Percentiles rank a stretch among this genome's conserved stretches.
phyloP scores from a whole-genome alignment of 2,888 invertebrate genomes.

The Uloborus plumipes region DNA sequence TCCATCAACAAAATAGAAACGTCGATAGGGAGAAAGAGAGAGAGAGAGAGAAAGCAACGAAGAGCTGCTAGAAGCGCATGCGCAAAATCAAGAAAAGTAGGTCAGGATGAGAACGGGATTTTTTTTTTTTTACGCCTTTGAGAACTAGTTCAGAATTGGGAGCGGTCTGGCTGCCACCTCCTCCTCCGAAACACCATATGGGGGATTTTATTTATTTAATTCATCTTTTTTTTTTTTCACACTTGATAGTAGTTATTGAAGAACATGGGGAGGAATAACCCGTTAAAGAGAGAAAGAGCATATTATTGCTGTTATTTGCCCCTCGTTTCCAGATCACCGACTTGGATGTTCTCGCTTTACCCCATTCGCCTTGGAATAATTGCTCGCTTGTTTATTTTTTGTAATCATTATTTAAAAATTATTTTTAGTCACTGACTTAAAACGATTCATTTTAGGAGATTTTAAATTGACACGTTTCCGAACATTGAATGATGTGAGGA shows the following conservation, averaged over 20 bases:
- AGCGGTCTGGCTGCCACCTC: not conserved
- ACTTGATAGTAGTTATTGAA: not conserved
- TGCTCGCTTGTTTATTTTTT: not conserved
- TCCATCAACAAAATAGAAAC: slow-evolving; percentile 1
- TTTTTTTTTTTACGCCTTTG: too few species aligned
- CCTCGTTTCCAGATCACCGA: slow-evolving; percentile 44
- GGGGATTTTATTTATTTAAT: slow-evolving; percentile 6
- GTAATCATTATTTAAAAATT: not conserved
- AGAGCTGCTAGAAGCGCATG: not conserved
- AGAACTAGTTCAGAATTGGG: too few species aligned
- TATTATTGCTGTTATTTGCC: slow-evolving; percentile 32
- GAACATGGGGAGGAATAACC: not conserved
- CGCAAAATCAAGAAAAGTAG: slow-evolving; percentile 2
- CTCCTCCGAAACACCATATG: not conserved
- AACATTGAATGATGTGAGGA: too few species aligned
- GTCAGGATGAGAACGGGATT: slow-evolving; percentile 26
- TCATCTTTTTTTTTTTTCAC: slow-evolving; percentile 31
- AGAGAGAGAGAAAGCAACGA: not conserved
- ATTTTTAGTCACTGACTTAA: too few species aligned
- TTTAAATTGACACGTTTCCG: too few species aligned
- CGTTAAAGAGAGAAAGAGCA: not conserved
- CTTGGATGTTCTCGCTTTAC: slow-evolving; percentile 32
- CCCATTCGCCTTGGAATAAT: slow-evolving; percentile 1
- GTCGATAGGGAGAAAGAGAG: not conserved
- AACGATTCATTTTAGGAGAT: too few species aligned